phyloP scores from a whole-genome alignment of 2,797 vertebrate species.

The Takifugu rubripes region DNA sequence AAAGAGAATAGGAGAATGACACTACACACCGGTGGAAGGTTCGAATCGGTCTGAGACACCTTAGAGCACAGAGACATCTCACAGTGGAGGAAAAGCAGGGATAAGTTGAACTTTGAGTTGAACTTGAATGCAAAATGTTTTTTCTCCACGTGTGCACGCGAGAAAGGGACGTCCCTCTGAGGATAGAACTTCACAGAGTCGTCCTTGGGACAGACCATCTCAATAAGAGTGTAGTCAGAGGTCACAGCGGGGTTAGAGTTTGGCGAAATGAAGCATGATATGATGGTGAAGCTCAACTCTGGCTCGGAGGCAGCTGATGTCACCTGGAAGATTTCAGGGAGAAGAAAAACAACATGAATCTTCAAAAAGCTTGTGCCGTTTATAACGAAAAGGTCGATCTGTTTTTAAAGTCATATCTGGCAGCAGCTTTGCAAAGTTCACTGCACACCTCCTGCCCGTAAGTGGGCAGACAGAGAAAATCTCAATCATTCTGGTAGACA shows the following conservation, averaged over 20 bases:
- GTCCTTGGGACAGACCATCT: slow-evolving; percentile 92
- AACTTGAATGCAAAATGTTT: slow-evolving; percentile 91
- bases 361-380: neutral
- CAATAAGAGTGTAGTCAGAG: slow-evolving; percentile 86
- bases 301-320: slow-evolving; percentile 81
- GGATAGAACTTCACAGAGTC: slow-evolving; percentile 83
- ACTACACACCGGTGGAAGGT: slow-evolving; percentile 78
- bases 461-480: neutral
- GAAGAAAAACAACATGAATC: slow-evolving; percentile 12
- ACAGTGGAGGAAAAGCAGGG: slow-evolving; percentile 90
- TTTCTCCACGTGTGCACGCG: slow-evolving; percentile 71
- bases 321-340: slow-evolving; percentile 73
- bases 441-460: neutral
- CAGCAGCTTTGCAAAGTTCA: too few relatives aligned
- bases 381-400: neutral
- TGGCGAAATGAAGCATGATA: slow-evolving; percentile 86
- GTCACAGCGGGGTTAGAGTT: slow-evolving; percentile 74
- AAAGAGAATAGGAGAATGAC: neutral
- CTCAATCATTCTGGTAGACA: neutral
- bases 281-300: slow-evolving; percentile 87
- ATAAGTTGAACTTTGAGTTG: slow-evolving; percentile 80
- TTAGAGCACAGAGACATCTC: slow-evolving; percentile 86
- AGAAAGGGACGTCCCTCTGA: slow-evolving; percentile 65
- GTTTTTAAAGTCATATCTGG: too few relatives aligned
- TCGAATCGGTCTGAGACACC: slow-evolving; percentile 54